Evolutionary conservation across 53 echinoderm and acorn worm genomes (phyloP), one percentile per base, ranked within the genome.

Genomic region (Zoroaster sp.): DNA sequence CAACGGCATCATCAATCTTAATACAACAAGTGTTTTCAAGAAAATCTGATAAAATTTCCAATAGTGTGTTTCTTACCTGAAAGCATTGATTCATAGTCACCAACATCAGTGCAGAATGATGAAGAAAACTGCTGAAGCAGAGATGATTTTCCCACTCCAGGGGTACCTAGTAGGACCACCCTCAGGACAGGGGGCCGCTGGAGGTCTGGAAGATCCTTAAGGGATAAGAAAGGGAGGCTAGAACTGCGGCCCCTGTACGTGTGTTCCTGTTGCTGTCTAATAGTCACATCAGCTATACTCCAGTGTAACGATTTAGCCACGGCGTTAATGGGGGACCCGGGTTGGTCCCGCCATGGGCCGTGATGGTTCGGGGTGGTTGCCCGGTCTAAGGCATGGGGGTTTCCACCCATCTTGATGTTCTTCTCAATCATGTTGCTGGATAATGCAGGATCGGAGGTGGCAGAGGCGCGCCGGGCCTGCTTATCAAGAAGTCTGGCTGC

Each of bases 101-200:
- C 91, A 79, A 90, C 91, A 41, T 96, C 99, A 5, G 79, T 78
- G 51, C 32, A 86, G 73, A 93, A 49, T 8, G 88, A 87, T 0
- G 95, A 92, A 18, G 93, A 87, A 88, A 96, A 99, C 86, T 96
- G 93, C 80, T 91, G 83, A 49, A 93, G 90, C 39, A 99, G 87
- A 3, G 99, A 91, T 1, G 99, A 93, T 44, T 99, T 99, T 0
- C 99, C 99, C 14, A 99, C 99, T 7, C 95, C 95, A 10, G 96
- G 66, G 11, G 88, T 89, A 12, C 99, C 99, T 1, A 99, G 92
- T 7, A 99, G 83, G 0, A 95, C 90, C 28, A 99, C 96, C 45
- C 81, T 89, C 0, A 94, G 74, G 2, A 86, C 88, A n/a, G 70
- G 87, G 15, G 87, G 90, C 52, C 76, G 86, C 34, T 78, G 74